phyloP scores from a whole-genome alignment of 2,797 vertebrate species.

The Microctenopoma steveboyesi region DNA sequence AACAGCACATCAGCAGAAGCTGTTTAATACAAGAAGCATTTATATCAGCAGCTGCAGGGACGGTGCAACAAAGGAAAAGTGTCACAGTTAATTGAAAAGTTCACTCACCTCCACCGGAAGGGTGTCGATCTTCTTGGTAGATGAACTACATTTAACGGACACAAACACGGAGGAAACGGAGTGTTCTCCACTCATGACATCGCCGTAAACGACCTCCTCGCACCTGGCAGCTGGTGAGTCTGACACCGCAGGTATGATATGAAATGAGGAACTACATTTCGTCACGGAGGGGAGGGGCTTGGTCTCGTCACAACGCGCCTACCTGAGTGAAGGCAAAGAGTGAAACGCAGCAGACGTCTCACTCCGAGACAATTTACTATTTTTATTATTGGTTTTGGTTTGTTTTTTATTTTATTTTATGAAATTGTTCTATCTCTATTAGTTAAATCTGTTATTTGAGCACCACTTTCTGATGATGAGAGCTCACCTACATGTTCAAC shows the following conservation, averaged over 20 bases:
- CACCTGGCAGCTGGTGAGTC: conserved; percentile 15
- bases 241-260: conserved; percentile 23
- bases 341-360: not conserved
- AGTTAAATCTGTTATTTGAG: too few species aligned
- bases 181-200: not conserved
- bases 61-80: not conserved
- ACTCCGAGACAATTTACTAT: not conserved
- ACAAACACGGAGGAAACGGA: not conserved
- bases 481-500: too few species aligned
- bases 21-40: not conserved
- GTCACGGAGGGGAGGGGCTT: conserved; percentile 14
- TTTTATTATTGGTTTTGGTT: not conserved
- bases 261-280: not conserved
- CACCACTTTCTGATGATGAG: too few species aligned
- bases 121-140: not conserved
- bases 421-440: too few species aligned
- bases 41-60: not conserved
- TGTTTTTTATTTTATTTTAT: too few species aligned
- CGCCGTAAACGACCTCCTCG: not conserved
- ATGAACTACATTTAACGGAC: not conserved
- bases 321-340: conserved; percentile 34
- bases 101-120: conserved; percentile 11
- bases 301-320: conserved; percentile 17
- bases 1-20: not conserved
- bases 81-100: not conserved